A percentile compares a stretch with the other conserved stretches of the same genome.
Evolutionary conservation across 2,113 vertebrate genomes (phyloP).

Genomic region (Pachyramphus minor): DNA sequence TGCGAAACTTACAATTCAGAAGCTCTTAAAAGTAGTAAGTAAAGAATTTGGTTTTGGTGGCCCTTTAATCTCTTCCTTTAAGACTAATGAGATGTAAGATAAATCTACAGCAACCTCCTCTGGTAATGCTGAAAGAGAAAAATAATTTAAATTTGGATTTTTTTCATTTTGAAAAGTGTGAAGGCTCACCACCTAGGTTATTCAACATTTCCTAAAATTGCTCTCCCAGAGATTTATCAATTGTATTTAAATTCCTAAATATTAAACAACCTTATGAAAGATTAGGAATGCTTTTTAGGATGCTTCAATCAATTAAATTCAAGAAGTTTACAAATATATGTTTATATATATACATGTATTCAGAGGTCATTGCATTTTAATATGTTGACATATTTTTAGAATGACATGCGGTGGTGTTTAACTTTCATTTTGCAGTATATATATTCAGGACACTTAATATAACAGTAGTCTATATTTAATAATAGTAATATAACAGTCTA

Average conservation of each 20-base stretch:
- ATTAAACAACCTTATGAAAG: background rate
- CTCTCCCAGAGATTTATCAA: background rate
- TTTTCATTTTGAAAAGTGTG: background rate
- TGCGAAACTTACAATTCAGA: background rate
- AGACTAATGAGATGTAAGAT: background rate
- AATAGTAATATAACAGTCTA: too few species aligned
- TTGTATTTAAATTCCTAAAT: background rate
- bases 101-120: background rate
- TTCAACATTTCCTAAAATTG: background rate
- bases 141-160: background rate
- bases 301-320: background rate
- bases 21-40: background rate
- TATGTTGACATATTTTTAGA: background rate
- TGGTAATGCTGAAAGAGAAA: background rate
- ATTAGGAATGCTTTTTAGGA: background rate
- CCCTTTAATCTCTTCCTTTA: background rate
- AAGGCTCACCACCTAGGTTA: background rate
- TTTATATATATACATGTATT: background rate
- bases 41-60: background rate
- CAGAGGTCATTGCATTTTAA: background rate
- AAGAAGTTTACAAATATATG: background rate
- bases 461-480: too few species aligned
- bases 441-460: background rate
- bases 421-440: background rate
- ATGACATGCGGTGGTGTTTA: background rate